A percentile compares a stretch with the other conserved stretches of the same genome.
Conservation (phyloP, 2,113 vertebrate species). For the Cryptomyrus ogoouensis region DNA sequence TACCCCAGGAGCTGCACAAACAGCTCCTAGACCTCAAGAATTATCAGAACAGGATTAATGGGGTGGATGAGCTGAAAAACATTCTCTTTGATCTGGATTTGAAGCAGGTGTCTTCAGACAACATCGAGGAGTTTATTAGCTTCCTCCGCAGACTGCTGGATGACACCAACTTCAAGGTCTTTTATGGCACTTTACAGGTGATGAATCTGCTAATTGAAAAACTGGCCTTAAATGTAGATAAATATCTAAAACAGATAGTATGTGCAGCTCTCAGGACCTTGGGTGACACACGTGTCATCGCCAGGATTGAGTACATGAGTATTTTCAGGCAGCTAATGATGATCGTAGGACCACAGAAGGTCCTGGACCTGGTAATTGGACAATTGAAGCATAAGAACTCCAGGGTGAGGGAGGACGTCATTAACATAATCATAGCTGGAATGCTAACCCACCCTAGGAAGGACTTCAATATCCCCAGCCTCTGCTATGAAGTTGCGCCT, state of each 20-base stretch:
- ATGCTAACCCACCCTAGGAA: conserved; percentile 70
- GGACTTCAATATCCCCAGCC: conserved; percentile 68
- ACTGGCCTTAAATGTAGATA: conserved; percentile 56
- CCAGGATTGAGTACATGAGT: conserved; percentile 69
- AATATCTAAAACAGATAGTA: conserved; percentile 63
- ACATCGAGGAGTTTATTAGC: conserved; percentile 63
- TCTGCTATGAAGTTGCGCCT: conserved; percentile 72
- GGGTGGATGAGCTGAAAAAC: conserved; percentile 73
- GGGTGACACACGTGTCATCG: conserved; percentile 65
- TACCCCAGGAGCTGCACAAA: conserved; percentile 73
- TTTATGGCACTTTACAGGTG: conserved; percentile 71
- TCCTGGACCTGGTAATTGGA: conserved; percentile 68
- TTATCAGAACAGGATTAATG: conserved; percentile 73
- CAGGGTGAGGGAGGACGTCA: conserved; percentile 68
- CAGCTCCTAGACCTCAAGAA: conserved; percentile 75
- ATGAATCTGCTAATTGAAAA: conserved; percentile 69
- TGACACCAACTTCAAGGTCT: conserved; percentile 78
- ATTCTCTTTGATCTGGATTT: conserved; percentile 60
- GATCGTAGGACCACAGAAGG: conserved; percentile 60
- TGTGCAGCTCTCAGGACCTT: conserved; percentile 65
- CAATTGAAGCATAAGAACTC: conserved; percentile 73
- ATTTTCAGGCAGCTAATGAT: conserved; percentile 70
- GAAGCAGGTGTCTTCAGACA: conserved; percentile 49
- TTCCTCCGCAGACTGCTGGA: conserved; percentile 68
- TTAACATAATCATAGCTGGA: conserved; percentile 69